Conservation (phyloP, 92 coral and sea anemone genomes). For the Desmophyllum pertusum region DNA sequence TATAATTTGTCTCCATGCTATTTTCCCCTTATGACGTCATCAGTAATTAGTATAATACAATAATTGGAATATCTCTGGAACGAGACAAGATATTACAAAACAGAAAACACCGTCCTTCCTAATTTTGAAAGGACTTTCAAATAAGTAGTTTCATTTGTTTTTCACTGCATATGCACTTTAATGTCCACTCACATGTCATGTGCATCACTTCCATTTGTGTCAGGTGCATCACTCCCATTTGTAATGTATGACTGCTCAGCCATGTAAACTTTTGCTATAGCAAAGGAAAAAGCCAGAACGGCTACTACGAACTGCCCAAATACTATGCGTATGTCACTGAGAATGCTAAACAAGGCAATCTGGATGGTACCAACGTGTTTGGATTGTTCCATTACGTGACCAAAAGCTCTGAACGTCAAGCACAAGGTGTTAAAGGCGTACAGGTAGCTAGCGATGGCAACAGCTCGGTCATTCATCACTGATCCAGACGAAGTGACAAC, state of each 20-base stretch:
- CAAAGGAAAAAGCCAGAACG: conserved; percentile 41
- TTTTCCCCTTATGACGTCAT: no score
- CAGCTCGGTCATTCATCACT: conserved; percentile 16
- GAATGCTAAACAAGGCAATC: conserved; percentile 45
- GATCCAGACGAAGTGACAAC: neutral
- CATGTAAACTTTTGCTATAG: conserved; percentile 35
- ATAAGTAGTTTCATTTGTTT: no score
- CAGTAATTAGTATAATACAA: no score
- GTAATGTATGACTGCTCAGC: conserved; percentile 23
- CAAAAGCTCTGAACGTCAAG: conserved; percentile 44
- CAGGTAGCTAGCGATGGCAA: conserved; percentile 24
- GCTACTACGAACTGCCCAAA: conserved; percentile 39
- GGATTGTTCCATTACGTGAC: conserved; percentile 36
- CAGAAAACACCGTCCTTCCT: no score
- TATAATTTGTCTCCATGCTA: no score
- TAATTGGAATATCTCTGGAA: no score
- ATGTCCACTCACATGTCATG: neutral
- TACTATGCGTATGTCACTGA: conserved; percentile 12
- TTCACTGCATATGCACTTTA: no score
- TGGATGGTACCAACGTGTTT: conserved; percentile 38
- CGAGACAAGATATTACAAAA: no score
- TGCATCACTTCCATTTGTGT: neutral
- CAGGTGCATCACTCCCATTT: neutral
- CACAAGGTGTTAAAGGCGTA: conserved; percentile 48
- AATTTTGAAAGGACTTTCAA: no score